Percentiles rank a stretch among this genome's conserved stretches.
Evolutionary conservation across 1,140 invertebrate genomes (phyloP).

Genomic region (Drosophila tani): DNA sequence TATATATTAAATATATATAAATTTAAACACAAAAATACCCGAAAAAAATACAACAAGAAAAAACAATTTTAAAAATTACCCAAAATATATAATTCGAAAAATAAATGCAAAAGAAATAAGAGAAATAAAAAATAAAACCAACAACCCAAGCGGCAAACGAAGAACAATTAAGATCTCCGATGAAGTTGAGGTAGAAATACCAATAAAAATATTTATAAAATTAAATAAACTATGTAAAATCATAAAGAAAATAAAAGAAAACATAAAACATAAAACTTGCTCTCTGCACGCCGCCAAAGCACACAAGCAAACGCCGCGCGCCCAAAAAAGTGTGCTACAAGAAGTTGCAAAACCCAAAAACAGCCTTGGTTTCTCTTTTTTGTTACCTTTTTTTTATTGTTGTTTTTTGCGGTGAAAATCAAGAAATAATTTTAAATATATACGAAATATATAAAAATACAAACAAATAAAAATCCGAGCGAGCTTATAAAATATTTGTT

Average conservation of each 20-base stretch:
- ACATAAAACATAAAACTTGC: background rate
- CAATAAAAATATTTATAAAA: background rate
- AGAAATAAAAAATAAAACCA: background rate
- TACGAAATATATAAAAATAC: background rate
- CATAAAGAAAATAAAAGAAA: background rate
- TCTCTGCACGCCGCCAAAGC: background rate
- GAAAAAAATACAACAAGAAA: slow-evolving; percentile 15
- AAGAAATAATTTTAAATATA: slow-evolving; percentile 13
- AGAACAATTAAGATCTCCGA: slow-evolving; percentile 18
- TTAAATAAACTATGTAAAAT: slow-evolving; percentile 1
- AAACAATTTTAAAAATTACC: background rate
- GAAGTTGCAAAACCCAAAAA: slow-evolving; percentile 2
- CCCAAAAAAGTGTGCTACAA: slow-evolving; percentile 37
- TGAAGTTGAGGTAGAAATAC: slow-evolving; percentile 19
- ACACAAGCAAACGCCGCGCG: slow-evolving; percentile 30
- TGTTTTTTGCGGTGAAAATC: slow-evolving; percentile 16
- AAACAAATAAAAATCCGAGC: slow-evolving; percentile 22
- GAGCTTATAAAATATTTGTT: slow-evolving; percentile 10
- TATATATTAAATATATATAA: slow-evolving; percentile 21
- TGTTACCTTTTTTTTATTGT: slow-evolving; percentile 44
- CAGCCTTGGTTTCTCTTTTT: slow-evolving; percentile 24
- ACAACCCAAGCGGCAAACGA: slow-evolving; percentile 9
- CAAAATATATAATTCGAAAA: background rate
- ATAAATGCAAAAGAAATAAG: background rate
- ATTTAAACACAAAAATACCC: slow-evolving; percentile 18